phyloP scores from a whole-genome alignment of 2,797 vertebrate species.

The Apogon hyalosoma region DNA sequence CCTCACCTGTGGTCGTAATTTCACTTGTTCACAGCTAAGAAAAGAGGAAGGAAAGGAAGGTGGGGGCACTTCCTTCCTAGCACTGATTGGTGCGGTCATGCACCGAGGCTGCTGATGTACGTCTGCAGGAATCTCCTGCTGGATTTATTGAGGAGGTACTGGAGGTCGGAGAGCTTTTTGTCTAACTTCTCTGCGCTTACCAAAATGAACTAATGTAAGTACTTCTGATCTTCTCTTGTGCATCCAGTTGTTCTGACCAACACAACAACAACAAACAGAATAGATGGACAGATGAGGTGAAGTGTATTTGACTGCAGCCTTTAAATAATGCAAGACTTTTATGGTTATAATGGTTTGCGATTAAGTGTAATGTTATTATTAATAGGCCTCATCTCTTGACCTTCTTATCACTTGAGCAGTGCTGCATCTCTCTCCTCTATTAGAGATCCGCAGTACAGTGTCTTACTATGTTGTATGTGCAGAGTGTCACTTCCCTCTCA shows the following conservation, averaged over 20 bases:
- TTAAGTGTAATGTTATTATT: slow-evolving; percentile 44
- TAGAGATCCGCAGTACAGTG: slow-evolving; percentile 54
- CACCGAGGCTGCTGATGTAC: slow-evolving; percentile 61
- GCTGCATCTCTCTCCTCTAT: slow-evolving; percentile 31
- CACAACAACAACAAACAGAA: slow-evolving; percentile 17
- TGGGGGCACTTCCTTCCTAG: slow-evolving; percentile 42
- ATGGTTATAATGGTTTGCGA: slow-evolving; percentile 18
- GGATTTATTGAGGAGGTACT: slow-evolving; percentile 63
- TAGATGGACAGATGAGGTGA: neutral
- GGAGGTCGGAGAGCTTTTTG: slow-evolving; percentile 52
- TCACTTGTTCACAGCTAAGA: slow-evolving; percentile 45
- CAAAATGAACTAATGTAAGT: slow-evolving; percentile 78
- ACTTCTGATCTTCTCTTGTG: slow-evolving; percentile 37
- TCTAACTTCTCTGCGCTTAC: slow-evolving; percentile 59
- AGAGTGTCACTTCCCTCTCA: slow-evolving; percentile 67
- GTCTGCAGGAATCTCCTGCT: slow-evolving; percentile 74
- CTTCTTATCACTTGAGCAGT: slow-evolving; percentile 37
- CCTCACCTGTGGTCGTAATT: slow-evolving; percentile 72
- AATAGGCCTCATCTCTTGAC: slow-evolving; percentile 43
- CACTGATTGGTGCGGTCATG: slow-evolving; percentile 63
- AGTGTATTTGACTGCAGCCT: slow-evolving; percentile 6
- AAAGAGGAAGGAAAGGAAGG: slow-evolving; percentile 40
- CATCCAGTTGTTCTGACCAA: slow-evolving; percentile 19
- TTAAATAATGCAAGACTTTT: slow-evolving; percentile 27
- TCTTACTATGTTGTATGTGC: slow-evolving; percentile 54